phyloP scores from a whole-genome alignment of 2,113 vertebrate species.

The Oxyruncus cristatus region DNA sequence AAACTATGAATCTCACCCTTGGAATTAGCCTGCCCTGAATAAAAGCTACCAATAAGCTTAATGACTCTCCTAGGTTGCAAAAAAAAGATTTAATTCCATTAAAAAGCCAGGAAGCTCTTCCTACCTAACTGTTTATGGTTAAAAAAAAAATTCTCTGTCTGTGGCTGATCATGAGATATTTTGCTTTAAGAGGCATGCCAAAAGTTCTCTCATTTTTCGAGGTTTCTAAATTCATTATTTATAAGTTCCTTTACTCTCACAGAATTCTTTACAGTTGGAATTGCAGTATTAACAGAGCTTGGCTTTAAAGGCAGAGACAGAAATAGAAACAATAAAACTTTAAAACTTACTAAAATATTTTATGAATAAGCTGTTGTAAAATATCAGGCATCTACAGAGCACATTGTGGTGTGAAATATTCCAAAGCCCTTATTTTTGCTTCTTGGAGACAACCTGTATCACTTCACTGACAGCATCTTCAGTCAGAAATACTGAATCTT shows the following conservation, averaged over 20 bases:
- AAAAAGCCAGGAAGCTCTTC: not conserved
- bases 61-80: not conserved
- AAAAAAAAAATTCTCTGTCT: not conserved
- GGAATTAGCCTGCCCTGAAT: not conserved
- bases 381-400: not conserved
- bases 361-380: not conserved
- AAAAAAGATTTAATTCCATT: not conserved
- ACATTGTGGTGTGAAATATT: not conserved
- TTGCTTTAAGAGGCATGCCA: not conserved
- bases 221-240: conserved; percentile 20
- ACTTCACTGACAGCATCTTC: not conserved
- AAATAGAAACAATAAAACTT: conserved; percentile 51
- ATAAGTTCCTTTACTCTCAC: not conserved
- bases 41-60: not conserved
- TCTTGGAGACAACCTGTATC: conserved; percentile 18
- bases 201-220: not conserved
- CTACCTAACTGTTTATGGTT: not conserved
- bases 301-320: not conserved
- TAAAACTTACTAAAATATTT: conserved; percentile 47
- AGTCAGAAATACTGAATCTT: not conserved
- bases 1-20: not conserved
- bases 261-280: conserved; percentile 8
- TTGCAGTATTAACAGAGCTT: conserved; percentile 10
- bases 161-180: not conserved
- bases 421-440: not conserved